Conservation (phyloP, 30 jellyfish, hydroid and myxozoan genomes). For the Morbakka virulenta region DNA sequence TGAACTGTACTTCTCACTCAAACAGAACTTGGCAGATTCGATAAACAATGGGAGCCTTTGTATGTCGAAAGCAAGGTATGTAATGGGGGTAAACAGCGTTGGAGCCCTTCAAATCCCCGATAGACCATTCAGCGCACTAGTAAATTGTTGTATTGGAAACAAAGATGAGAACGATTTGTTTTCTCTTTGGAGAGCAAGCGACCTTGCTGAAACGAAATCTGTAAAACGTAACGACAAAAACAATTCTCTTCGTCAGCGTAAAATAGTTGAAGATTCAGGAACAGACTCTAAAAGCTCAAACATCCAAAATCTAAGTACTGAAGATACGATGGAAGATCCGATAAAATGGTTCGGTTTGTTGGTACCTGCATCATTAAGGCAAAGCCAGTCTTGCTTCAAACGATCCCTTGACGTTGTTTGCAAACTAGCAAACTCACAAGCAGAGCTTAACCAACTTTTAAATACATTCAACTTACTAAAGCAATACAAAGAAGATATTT, state of each 20-base stretch:
- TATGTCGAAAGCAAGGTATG: constrained; percentile 50
- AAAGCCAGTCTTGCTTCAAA: constrained; percentile 52
- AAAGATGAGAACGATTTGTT: not conserved
- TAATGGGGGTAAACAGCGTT: constrained; percentile 41
- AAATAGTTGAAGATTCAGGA: not conserved
- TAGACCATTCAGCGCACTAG: constrained; percentile 21
- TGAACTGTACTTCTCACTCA: not conserved
- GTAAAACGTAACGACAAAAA: not conserved
- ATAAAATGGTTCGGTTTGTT: constrained; percentile 67
- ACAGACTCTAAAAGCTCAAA: not conserved
- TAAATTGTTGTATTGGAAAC: not conserved
- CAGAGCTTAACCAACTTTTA: constrained; percentile 2
- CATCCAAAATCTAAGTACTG: not conserved
- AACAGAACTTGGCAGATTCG: not conserved
- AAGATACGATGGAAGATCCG: constrained; percentile 42
- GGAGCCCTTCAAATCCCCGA: constrained; percentile 74
- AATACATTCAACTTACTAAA: constrained; percentile 10
- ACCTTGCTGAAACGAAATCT: not conserved
- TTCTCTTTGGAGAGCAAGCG: not conserved
- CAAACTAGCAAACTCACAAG: not conserved
- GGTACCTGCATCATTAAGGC: constrained; percentile 44
- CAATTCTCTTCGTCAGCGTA: not conserved
- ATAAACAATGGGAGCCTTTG: constrained; percentile 44
- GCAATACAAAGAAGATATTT: constrained; percentile 2
- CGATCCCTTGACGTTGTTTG: constrained; percentile 10